Base-by-base conservation (phyloP, 2,888 invertebrate genomes). In the Hydraecia micacea region DNA sequence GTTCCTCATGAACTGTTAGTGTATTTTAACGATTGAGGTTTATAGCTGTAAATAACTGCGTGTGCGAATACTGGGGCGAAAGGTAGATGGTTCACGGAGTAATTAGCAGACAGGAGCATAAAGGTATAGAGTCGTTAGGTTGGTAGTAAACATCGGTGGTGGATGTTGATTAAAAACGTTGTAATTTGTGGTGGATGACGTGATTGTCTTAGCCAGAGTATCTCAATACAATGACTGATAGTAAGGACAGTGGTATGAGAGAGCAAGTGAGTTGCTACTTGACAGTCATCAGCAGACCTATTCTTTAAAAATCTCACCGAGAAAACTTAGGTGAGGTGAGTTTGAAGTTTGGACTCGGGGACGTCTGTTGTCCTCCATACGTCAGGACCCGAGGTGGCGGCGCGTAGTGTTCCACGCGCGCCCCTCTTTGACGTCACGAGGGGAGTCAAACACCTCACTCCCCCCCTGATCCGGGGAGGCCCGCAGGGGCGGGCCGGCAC, bases 1-100 rank as follows among this genome's bases (percentile, higher is more conserved):
- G 32, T 46, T 32, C 36, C 77, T n/a, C 42, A 69, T 18, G n/a
- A 63, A 32, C 60, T n/a, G 71, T 79, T 85, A 85, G 79, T 85
- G 86, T 83, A 85, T 68, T 85, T 85, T 85, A 79, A 85, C 83
- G 85, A 82, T 79, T 32, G 42, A 68, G 68, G 39, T 84, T 84
- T 84, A 84, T 74, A n/a, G 71, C 68, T 58, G 42, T 21, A 60
- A 75, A 79, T 84, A 82, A 76, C 82, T 78, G 78, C 66, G 75
- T 74, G 60, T 8, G 58, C 11, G 62, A 76, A 73, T 65, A 52
- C 60, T 63, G 67, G 42, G 32, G 58, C 7, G 42, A 32, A 63
- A 52, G 58, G n/a, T 74, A 55, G 36, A 28, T n/a, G 68, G 46
- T 39, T n/a, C 36, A 60, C 15, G n/a, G 18, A 58, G n/a, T 60